Evolutionary conservation across 2,888 invertebrate species (phyloP).

Genomic region (Meta bourneti): DNA sequence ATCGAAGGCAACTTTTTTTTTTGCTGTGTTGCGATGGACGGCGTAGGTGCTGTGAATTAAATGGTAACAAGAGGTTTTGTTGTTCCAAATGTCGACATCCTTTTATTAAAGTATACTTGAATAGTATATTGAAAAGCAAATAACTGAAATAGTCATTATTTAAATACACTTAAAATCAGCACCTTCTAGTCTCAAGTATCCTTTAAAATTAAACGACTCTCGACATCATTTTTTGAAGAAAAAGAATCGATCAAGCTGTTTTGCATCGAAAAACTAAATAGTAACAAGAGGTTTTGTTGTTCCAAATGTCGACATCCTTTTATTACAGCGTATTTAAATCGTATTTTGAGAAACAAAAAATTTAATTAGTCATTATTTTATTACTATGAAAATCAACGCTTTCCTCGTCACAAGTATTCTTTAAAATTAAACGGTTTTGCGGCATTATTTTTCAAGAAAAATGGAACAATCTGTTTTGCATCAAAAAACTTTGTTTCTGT

Average conservation of each 20-base stretch:
- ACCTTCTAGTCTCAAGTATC: background rate
- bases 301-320: no score
- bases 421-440: no score
- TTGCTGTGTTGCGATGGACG: background rate
- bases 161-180: constrained; percentile 27
- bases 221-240: constrained; percentile 12
- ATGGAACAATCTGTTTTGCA: no score
- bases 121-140: no score
- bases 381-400: constrained; percentile 16
- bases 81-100: no score
- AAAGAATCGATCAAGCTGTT: constrained; percentile 16
- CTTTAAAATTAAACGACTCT: constrained; percentile 6
- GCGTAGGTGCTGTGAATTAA: constrained; percentile 19
- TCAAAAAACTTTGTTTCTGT: no score
- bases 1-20: constrained; percentile 24
- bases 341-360: no score
- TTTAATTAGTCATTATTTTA: background rate
- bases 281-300: no score
- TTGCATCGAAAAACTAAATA: constrained; percentile 31
- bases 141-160: background rate
- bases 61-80: background rate
- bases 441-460: no score
- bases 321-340: no score
- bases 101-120: no score
- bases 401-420: background rate